Evolutionary conservation across 1,140 invertebrate species (phyloP).

Genomic region (Leguminivora glycinivorella): DNA sequence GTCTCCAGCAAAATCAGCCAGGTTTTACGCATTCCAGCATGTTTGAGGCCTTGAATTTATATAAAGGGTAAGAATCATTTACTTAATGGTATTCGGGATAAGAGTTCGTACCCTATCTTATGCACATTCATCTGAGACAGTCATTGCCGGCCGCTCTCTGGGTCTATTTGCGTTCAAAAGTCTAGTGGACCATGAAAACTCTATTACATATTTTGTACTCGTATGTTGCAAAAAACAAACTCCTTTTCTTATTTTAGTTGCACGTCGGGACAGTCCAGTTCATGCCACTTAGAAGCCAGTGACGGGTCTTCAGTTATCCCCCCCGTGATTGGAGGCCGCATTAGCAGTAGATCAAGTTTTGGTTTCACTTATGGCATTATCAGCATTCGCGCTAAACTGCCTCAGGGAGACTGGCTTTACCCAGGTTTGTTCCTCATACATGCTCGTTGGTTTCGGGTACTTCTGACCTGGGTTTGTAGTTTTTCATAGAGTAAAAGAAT

Average conservation of each 20-base stretch:
- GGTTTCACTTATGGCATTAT: conserved; percentile 83
- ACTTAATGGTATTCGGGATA: no score
- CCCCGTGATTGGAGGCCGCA: conserved; percentile 54
- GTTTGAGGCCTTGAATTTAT: conserved; percentile 45
- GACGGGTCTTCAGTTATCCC: conserved; percentile 55
- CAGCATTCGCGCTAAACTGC: conserved; percentile 84
- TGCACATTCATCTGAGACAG: no score
- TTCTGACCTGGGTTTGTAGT: no score
- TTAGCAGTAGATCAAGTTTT: conserved; percentile 77
- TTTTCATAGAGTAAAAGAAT: no score
- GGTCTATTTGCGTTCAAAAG: no score
- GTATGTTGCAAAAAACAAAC: no score
- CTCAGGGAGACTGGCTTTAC: conserved; percentile 87
- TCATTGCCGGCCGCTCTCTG: no score
- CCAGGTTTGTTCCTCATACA: conserved; percentile 83
- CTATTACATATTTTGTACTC: no score
- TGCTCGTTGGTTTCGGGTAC: no score
- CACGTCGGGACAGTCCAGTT: conserved; percentile 42
- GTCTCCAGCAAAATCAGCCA: conserved; percentile 44
- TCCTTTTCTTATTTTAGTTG: conserved; percentile 55
- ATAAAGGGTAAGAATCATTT: conserved; percentile 50
- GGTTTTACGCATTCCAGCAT: conserved; percentile 49
- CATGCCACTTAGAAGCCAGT: conserved; percentile 42
- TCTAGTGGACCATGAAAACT: no score
- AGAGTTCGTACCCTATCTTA: no score